Conservation (phyloP, 2,797 vertebrate genomes). For the Anolis apletophallus region DNA sequence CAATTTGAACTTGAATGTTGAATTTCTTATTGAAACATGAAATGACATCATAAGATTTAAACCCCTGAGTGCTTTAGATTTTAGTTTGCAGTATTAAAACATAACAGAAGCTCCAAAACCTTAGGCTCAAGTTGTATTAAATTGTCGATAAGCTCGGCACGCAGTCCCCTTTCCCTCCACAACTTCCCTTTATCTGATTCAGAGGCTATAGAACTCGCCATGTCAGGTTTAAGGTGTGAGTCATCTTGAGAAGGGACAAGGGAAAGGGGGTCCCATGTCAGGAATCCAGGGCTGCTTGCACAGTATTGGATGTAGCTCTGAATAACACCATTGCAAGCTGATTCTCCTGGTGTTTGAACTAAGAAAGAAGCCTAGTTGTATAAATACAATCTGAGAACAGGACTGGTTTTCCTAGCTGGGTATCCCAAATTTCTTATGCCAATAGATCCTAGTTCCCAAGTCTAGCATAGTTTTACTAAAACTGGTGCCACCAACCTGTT, state of each 20-base stretch:
- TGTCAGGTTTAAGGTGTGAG: not conserved
- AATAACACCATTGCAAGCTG: not conserved
- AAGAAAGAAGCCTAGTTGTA: too few species aligned
- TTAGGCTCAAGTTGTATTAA: not conserved
- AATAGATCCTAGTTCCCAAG: not conserved
- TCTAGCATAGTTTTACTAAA: not conserved
- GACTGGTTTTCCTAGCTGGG: too few species aligned
- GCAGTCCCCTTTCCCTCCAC: not conserved
- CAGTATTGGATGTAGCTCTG: not conserved
- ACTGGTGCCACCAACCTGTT: not conserved
- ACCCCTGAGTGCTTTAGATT: not conserved
- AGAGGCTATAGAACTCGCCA: not conserved
- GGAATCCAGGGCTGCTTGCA: too few species aligned
- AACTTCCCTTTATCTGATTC: not conserved
- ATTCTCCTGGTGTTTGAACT: not conserved
- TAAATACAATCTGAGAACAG: too few species aligned
- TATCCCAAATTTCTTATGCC: too few species aligned
- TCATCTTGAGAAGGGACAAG: not conserved
- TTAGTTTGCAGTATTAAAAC: too few species aligned
- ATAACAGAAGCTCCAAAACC: too few species aligned
- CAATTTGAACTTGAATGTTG: not conserved
- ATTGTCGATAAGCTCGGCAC: not conserved
- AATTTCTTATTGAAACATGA: not conserved
- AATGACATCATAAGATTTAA: not conserved
- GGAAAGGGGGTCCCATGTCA: too few species aligned